A percentile compares a stretch with the other conserved stretches of the same genome.
Conservation (phyloP, 2,113 vertebrate species). For the Parus major region DNA sequence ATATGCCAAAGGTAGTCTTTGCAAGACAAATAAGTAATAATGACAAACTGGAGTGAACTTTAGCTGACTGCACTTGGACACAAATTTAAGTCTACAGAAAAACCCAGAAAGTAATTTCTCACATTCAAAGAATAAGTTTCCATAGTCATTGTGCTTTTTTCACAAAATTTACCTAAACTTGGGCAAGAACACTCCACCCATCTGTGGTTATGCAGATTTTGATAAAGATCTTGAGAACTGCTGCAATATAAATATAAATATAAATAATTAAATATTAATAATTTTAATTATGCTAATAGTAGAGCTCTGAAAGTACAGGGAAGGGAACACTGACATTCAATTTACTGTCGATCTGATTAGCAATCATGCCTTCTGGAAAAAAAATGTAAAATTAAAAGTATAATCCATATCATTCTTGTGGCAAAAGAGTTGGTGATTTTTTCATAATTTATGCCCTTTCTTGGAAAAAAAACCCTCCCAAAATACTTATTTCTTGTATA, state of each 20-base stretch:
- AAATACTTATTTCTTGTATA: not conserved
- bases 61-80: not conserved
- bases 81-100: not conserved
- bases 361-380: not conserved
- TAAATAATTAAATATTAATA: constrained; percentile 7
- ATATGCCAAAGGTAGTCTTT: not conserved
- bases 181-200: not conserved
- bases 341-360: not conserved
- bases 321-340: not conserved
- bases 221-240: not conserved
- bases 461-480: not conserved
- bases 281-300: not conserved
- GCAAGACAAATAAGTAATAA: not conserved
- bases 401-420: not conserved
- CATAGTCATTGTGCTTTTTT: not conserved
- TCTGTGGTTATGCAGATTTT: not conserved
- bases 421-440: not conserved
- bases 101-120: not conserved
- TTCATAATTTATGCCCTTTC: not conserved
- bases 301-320: not conserved
- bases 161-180: not conserved
- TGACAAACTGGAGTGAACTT: not conserved
- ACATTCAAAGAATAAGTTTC: not conserved
- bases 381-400: not conserved
- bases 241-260: not conserved